Conservation (phyloP, 2,113 vertebrate species). For the Bubalus kerabau region DNA sequence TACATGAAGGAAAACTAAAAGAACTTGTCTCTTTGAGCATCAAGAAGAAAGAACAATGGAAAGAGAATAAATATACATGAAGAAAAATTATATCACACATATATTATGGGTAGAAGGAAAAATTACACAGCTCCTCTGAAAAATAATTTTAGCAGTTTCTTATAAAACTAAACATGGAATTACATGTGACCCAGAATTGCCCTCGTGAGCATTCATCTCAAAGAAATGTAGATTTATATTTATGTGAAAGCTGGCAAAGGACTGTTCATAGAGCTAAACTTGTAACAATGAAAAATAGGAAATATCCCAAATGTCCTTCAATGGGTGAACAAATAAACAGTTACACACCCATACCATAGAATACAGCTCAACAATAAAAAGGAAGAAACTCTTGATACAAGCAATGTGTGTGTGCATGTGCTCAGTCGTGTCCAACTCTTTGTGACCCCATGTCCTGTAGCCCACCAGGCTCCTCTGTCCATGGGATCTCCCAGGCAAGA, state of each 20-base stretch:
- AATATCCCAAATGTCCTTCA: neutral
- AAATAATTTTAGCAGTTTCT: neutral
- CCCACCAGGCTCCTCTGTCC: neutral
- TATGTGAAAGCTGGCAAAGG: neutral
- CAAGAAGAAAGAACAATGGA: neutral
- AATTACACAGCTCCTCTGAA: neutral
- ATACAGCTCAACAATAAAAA: neutral
- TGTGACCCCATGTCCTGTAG: neutral
- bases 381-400: neutral
- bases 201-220: neutral
- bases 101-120: neutral
- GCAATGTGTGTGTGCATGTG: neutral
- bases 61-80: neutral
- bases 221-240: neutral
- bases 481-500: neutral
- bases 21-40: neutral
- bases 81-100: neutral
- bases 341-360: neutral
- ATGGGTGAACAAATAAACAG: neutral
- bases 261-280: neutral
- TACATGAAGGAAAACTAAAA: conserved; percentile 9
- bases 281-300: neutral
- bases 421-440: neutral
- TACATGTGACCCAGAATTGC: neutral
- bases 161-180: neutral